Conservation (phyloP, 2,113 vertebrate species). For the Tachysurus fulvidraco region DNA sequence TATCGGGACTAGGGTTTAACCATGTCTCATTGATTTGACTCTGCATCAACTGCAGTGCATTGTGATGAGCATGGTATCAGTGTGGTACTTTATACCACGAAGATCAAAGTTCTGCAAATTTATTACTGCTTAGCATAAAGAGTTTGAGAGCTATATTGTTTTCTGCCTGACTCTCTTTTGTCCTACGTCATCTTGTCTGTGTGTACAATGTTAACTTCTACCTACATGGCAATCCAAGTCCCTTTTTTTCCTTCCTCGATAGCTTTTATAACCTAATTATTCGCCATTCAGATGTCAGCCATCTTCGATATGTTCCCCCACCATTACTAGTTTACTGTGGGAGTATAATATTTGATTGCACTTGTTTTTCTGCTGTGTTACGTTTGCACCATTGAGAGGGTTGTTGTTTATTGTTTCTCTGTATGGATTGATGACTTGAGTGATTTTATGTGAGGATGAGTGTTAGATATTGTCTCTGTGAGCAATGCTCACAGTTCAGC, state of each 20-base stretch:
- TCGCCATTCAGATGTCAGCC: constrained; percentile 18
- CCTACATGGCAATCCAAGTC: background rate
- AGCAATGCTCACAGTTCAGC: constrained; percentile 51
- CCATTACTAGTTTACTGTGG: constrained; percentile 17
- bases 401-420: constrained; percentile 44
- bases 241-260: background rate
- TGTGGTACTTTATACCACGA: background rate
- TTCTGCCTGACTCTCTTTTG: background rate
- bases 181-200: background rate
- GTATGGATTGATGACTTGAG: constrained; percentile 33
- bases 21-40: background rate
- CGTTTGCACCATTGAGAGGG: constrained; percentile 36
- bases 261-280: constrained; percentile 25
- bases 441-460: constrained; percentile 38
- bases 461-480: constrained; percentile 48
- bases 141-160: constrained; percentile 8
- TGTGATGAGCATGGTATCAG: background rate
- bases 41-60: background rate
- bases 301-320: constrained; percentile 27
- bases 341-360: constrained; percentile 42
- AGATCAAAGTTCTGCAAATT: background rate
- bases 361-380: constrained; percentile 41
- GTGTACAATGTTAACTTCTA: background rate
- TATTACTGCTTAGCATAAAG: background rate
- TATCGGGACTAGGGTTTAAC: background rate